These are phyloP conservation scores for Cataglyphis hispanica DNA, from an alignment of 1,140 invertebrate genomes.

Conservation along the genomic window DNA sequence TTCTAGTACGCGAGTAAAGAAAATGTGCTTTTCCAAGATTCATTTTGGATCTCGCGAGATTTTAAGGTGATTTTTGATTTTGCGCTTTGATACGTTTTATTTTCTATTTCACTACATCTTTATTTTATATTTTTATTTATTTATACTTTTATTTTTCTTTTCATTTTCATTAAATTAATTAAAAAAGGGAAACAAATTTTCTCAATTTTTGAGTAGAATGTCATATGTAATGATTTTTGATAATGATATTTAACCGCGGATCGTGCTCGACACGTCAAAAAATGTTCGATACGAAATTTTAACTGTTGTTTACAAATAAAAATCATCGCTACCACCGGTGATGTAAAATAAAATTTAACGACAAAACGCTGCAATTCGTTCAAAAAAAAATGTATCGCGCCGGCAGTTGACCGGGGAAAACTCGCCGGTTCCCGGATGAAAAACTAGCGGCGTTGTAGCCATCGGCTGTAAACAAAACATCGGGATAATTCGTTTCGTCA, in stretches of 20 bases:
- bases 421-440: slow-evolving; percentile 37
- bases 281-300: slow-evolving; percentile 39
- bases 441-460: slow-evolving; percentile 47
- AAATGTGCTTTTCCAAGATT: neutral
- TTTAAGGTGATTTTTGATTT: neutral
- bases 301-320: slow-evolving; percentile 53
- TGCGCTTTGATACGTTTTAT: neutral
- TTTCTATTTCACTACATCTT: neutral
- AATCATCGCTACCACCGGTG: slow-evolving; percentile 41
- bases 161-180: slow-evolving; percentile 29
- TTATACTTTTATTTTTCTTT: too few relatives aligned
- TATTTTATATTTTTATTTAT: neutral
- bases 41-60: neutral
- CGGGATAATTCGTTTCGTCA: slow-evolving; percentile 52
- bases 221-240: slow-evolving; percentile 5
- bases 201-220: neutral
- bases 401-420: slow-evolving; percentile 44
- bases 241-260: neutral
- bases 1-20: neutral
- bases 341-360: slow-evolving; percentile 50
- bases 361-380: neutral
- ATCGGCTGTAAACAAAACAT: slow-evolving; percentile 57
- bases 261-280: neutral
- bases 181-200: slow-evolving; percentile 31
- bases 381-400: slow-evolving; percentile 16